Evolutionary conservation across 2,113 vertebrate genomes (phyloP), one percentile per base, ranked within the genome.

Genomic region (Recurvirostra avosetta): DNA sequence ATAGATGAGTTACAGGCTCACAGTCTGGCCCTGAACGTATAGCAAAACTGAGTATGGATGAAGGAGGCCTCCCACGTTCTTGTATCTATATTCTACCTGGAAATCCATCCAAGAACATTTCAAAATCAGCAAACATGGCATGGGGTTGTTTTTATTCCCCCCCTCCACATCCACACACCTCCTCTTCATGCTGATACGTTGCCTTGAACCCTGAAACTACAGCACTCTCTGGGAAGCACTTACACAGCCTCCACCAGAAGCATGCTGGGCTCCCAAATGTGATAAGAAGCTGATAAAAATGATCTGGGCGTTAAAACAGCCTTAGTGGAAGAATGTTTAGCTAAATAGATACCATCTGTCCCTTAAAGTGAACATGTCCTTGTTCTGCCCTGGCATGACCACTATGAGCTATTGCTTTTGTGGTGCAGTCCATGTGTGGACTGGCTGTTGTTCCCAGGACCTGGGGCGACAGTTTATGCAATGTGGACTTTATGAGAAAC

Each of bases 401-500:
- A 76, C 79, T 88, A 27, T 75, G 90, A 96, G 91, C 78, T 89
- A 47, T 94, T 81, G 86, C 70, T 96, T 81, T 90, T 95, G 68
- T 56, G 71, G 68, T 68, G 81, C 36, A 7, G 80, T 63, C 75
- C 91, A 59, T 67, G 50, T 90, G 81, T 58, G 71, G 71, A 90
- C 26, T 76, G 78, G 81, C 59, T 79, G 84, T 61, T 87, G 66
- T 98, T 98, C 97, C 97, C 97, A 98, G 96, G 97, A 98, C 94
- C 93, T 93, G 97, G 67, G 95, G 88, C 36, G 41, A 97, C 82
- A 84, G 67, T 91, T 98, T 98, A 90, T 97, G 95, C 86, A 97
- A 97, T 92, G 80, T 87, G 92, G 95, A 92, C 92, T 97, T 98
- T 82, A 98, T 97, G 97, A 98, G 98, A 97, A 97, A 96, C 82